Evolutionary conservation across 64 coral and sea anemone species (phyloP), one percentile per base, ranked within the genome.

Genomic region (Actinia tenebrosa): DNA sequence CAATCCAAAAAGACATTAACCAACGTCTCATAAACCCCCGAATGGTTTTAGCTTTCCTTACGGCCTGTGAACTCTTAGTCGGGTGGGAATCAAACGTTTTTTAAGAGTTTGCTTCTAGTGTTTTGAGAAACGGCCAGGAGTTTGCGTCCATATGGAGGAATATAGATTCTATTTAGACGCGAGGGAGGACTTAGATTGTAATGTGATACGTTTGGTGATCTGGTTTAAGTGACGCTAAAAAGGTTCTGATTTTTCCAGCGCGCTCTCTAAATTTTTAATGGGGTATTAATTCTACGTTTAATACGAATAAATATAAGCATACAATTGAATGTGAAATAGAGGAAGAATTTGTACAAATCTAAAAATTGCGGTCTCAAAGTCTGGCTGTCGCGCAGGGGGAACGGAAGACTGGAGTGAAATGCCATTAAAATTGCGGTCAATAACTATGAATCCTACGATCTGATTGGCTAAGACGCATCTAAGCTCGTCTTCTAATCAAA

Each of bases 1-100:
- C 79, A 81, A 30, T 81, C 50, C 1, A 81, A 45, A 53, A 45
- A 75, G 50, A 81, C 79, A 81, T 81, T 81, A 81, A 81, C 79
- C 79, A 81, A 20, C 79, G 0, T 53, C 79, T 81, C 6, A 20
- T 50, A 75, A 42, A 75, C 26, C 23, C 11, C 26, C 3, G 20
- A 75, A 26, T 75, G 26, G 26, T 43, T 75, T 75, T 75, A 11
- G 10, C 69, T 75, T 75, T 75, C 69, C 30, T 37, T 75, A 11
- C 42, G 27, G 22, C n/a, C 26, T 42, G 10, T 75, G 69, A 75
- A 75, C 69, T 75, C 69, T 30, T 75, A 9, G 6, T 8, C 14
- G 69, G 69, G 69, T 75, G 69, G 23, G 26, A 75, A 75, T 30
- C 25, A 16, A 75, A 75, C 3, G 11, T 1, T 30, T 75, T 42